phyloP scores from a whole-genome alignment of 2,113 vertebrate genomes.

The Thinocorus orbignyianus region DNA sequence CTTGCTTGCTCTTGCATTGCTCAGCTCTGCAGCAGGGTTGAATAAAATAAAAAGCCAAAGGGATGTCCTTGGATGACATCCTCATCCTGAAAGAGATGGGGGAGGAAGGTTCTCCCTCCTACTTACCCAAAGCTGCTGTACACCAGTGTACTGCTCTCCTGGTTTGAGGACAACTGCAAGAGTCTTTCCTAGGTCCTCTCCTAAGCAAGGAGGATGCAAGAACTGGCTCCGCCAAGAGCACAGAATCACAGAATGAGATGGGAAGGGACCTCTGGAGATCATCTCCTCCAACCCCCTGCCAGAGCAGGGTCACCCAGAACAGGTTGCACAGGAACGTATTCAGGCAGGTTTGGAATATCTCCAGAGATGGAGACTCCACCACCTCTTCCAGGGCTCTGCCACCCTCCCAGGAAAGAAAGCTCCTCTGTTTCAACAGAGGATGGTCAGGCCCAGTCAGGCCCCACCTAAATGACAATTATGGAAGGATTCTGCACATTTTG shows the following conservation, averaged over 20 bases:
- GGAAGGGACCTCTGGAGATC: too few relatives aligned
- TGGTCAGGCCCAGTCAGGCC: too few relatives aligned
- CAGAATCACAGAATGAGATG: too few relatives aligned
- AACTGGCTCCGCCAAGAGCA: neutral
- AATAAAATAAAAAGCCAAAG: neutral
- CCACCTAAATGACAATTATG: neutral
- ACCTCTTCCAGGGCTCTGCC: too few relatives aligned
- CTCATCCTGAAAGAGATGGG: neutral
- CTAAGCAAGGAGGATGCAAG: neutral
- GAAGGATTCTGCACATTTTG: neutral
- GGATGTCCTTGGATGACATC: neutral
- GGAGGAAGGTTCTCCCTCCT: neutral
- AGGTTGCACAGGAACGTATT: too few relatives aligned
- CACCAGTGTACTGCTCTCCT: neutral
- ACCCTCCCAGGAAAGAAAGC: too few relatives aligned
- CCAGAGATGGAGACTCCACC: too few relatives aligned
- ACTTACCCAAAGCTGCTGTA: neutral
- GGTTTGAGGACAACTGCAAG: neutral
- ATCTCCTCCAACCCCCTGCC: too few relatives aligned
- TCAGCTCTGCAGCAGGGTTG: neutral
- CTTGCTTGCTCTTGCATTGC: neutral
- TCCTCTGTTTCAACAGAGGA: too few relatives aligned
- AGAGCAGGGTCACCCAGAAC: too few relatives aligned
- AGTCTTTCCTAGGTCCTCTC: neutral
- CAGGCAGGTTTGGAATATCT: too few relatives aligned